Evolutionary conservation across 2,113 vertebrate species (phyloP), one percentile per base, ranked within the genome.

Genomic region (Chloropsis hardwickii): DNA sequence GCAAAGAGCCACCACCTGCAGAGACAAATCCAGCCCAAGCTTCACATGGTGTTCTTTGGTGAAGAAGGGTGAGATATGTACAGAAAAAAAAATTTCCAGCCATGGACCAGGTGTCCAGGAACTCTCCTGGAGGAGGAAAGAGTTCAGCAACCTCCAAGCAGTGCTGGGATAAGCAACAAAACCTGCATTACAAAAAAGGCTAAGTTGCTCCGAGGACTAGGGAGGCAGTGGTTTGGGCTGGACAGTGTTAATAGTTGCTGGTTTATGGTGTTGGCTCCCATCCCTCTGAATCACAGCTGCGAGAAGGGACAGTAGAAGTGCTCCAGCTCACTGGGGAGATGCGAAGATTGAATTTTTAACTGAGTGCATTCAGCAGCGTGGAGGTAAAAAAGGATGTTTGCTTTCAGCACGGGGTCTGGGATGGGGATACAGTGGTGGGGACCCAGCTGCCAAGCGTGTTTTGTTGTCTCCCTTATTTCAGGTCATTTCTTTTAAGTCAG

Each of bases 151-250:
- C n/a, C 54, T 77, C 54, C 0, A 0, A 91, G 64, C 31, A 78
- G 47, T 14, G 50, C 35, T 33, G 62, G 58, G 23, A 24, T 44
- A 54, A 50, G 35, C 12, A 45, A 39, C 8, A 62, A 51, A 70
- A 84, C 56, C 13, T 0, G 3, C 40, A 22, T 60, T 56, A 20
- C 10, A 64, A 13, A 19, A 44, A 73, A 44, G 8, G 28, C 11
- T 64, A 4, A 65, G 24, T 12, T 81, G 18, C 35, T 60, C 53
- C 0, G 0, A 40, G 71, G 61, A 10, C 35, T 48, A 4, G 0
- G 56, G 56, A 56, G 21, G 27, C 31, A 35, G 64, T 62, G 39
- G 18, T 33, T 88, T 61, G 69, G 58, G 60, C 51, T 73, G 86
- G 88, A 40, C 67, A 78, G 51, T 5, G 31, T 83, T 84, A 88